Base-by-base conservation (phyloP, 2,113 vertebrate species). In the Melospiza melodia region DNA sequence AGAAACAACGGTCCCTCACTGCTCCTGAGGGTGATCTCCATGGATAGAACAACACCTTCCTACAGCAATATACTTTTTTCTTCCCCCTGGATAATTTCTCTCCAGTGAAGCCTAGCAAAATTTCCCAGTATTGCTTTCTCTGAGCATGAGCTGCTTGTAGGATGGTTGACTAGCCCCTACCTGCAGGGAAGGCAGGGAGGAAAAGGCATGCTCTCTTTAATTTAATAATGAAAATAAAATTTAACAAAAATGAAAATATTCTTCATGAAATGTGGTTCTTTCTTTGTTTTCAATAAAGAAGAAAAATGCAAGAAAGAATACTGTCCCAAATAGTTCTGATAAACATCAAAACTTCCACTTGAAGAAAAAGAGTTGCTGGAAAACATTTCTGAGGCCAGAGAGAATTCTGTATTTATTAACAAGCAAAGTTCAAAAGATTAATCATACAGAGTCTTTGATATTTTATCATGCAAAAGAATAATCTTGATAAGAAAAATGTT, bases 361-460 rank as follows among this genome's bases (percentile, higher is more conserved):
- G 6, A 67, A 77, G 24, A 27, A 89, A 78, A 87, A 84, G 17
- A 28, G 39, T 74, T 85, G 71, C 49, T 24, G 25, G 12, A 66
- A 93, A 72, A 54, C 24, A 25, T 80, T 87, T 79, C 59, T 52
- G 35, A 82, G 80, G 15, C 28, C 59, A 74, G 46, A 63, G 20
- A 59, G 22, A 71, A 81, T 57, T 92, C 48, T 39, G 11, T 57
- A 14, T 80, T 86, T 93, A 59, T 48, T 84, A 90, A 44, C 8
- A 84, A 37, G 39, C 72, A 86, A 81, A 94, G 68, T 67, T 93
- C 51, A 91, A 74, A 85, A 92, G 72, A 87, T 79, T 85, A 63
- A 59, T 63, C 17, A 31, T 12, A 39, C 5, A 43, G 54, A 71
- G 77, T 74, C 87, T 67, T 83, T 86, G 85, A 83, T 63, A 74